Evolutionary conservation across 2,888 invertebrate species (phyloP).

Genomic region (Drosophila tripunctata): DNA sequence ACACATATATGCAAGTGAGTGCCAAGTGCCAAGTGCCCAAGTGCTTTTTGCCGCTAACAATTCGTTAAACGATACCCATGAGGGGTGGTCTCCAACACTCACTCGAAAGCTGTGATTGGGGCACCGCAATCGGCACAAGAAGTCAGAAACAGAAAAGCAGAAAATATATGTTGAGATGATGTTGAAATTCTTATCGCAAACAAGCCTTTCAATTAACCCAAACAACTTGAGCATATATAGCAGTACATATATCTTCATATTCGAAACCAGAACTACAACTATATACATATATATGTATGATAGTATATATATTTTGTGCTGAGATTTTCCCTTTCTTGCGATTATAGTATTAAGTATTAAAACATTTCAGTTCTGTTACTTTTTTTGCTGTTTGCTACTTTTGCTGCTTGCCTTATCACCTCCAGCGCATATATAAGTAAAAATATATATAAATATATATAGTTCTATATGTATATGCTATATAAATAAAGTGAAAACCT

Average conservation of each 20-base stretch:
- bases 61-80: constrained; percentile 47
- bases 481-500: constrained; percentile 55
- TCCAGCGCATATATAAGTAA: not conserved
- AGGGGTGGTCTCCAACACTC: constrained; percentile 27
- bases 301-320: too few relatives aligned
- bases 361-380: constrained; percentile 11
- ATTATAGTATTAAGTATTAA: too few relatives aligned
- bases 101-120: constrained; percentile 21
- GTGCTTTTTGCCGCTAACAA: constrained; percentile 41
- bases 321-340: too few relatives aligned
- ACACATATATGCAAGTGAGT: constrained; percentile 41
- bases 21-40: constrained; percentile 42
- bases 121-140: constrained; percentile 13
- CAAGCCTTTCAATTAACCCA: constrained; percentile 59
- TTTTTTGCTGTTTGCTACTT: constrained; percentile 8
- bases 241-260: constrained; percentile 18
- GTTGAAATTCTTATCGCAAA: constrained; percentile 47
- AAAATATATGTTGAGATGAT: constrained; percentile 3
- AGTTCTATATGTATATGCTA: not conserved
- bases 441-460: constrained; percentile 25
- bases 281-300: too few relatives aligned
- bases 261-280: not conserved
- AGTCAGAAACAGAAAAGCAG: constrained; percentile 14
- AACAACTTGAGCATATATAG: constrained; percentile 45
- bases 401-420: constrained; percentile 35